Conservation (phyloP, 2,888 invertebrate genomes). For the Sipunculus nudus region DNA sequence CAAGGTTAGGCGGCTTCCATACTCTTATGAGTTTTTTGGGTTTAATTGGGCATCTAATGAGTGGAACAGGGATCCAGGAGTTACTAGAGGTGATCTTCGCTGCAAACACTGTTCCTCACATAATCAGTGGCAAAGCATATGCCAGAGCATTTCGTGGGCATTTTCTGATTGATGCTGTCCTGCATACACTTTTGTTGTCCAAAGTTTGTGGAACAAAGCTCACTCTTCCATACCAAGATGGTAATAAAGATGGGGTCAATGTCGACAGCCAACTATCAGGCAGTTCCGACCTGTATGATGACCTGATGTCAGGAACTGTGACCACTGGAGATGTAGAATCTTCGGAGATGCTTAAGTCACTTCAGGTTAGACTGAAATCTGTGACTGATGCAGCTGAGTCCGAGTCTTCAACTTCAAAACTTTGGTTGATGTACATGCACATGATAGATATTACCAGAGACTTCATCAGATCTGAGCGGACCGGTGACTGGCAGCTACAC, state of each 20-base stretch:
- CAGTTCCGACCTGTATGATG: too few relatives aligned
- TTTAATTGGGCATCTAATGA: slow-evolving; percentile 42
- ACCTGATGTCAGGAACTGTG: too few relatives aligned
- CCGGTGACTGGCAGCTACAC: slow-evolving; percentile 42
- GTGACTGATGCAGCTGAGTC: not conserved
- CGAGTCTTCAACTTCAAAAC: slow-evolving; percentile 18
- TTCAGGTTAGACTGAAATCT: too few relatives aligned
- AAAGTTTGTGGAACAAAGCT: too few relatives aligned
- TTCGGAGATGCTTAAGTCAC: too few relatives aligned
- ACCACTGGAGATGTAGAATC: too few relatives aligned
- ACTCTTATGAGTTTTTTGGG: slow-evolving; percentile 45
- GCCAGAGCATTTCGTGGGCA: slow-evolving; percentile 40
- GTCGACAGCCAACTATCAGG: too few relatives aligned
- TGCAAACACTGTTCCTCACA: slow-evolving; percentile 41
- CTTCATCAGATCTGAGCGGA: slow-evolving; percentile 42
- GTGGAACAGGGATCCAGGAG: slow-evolving; percentile 42
- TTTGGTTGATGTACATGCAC: slow-evolving; percentile 42
- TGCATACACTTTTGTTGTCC: not conserved
- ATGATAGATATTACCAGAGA: slow-evolving; percentile 38
- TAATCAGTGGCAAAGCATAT: slow-evolving; percentile 45
- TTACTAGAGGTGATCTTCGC: slow-evolving; percentile 44
- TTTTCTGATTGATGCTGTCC: slow-evolving; percentile 35
- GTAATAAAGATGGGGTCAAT: not conserved
- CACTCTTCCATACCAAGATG: not conserved
- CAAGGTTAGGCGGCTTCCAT: slow-evolving; percentile 40